A percentile compares a stretch with the other conserved stretches of the same genome.
Evolutionary conservation across 2,797 vertebrate genomes (phyloP).

Genomic region (Peromyscus nudipes): DNA sequence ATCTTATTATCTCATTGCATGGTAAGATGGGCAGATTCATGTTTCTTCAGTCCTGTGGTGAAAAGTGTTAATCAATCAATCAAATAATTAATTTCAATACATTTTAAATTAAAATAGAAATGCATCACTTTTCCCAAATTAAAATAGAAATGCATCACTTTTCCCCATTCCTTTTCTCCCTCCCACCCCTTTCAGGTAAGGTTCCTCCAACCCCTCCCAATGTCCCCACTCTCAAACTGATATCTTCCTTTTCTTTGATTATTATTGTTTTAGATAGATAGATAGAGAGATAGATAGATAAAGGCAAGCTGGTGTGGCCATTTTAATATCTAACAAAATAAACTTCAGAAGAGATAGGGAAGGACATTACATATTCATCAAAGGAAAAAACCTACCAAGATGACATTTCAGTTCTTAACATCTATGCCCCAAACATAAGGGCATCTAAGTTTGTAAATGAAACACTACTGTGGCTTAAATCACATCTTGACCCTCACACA

Average conservation of each 20-base stretch:
- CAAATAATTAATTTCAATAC: background rate
- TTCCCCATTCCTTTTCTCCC: too few relatives aligned
- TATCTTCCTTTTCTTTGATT: background rate
- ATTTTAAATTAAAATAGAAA: background rate
- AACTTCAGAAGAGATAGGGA: background rate
- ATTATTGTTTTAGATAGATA: background rate
- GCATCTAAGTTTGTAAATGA: background rate
- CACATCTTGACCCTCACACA: background rate
- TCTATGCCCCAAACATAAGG: background rate
- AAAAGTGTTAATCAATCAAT: background rate
- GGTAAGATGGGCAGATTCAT: background rate
- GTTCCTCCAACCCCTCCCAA: background rate
- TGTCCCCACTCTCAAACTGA: background rate
- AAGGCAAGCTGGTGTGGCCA: background rate
- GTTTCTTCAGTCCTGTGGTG: constrained; percentile 18
- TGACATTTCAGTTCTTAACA: background rate
- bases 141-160: too few relatives aligned
- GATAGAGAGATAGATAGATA: background rate
- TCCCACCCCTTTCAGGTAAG: background rate
- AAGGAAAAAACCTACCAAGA: background rate
- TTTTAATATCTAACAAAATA: constrained; percentile 1
- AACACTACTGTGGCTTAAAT: background rate
- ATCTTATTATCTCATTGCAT: background rate
- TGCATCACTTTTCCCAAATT: too few relatives aligned
- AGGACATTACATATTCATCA: background rate